Evolutionary conservation across 2,113 vertebrate species (phyloP).

Genomic region (Thymallus thymallus): DNA sequence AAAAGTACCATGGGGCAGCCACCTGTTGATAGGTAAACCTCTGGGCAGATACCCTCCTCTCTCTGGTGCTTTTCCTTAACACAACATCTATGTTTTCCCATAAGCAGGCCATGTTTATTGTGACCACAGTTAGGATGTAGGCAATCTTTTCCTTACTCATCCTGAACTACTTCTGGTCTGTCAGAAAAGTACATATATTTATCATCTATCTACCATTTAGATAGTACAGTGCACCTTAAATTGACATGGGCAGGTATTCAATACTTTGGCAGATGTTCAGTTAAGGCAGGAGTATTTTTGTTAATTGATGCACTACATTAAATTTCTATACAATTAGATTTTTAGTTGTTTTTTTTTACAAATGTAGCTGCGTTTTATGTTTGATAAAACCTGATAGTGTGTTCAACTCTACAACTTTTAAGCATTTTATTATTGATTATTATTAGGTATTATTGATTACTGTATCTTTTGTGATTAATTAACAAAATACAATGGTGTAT

Average conservation of each 20-base stretch:
- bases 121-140: slow-evolving; percentile 38
- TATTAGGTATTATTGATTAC: neutral
- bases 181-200: slow-evolving; percentile 5
- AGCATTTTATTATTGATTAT: slow-evolving; percentile 18
- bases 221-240: neutral
- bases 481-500: neutral
- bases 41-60: slow-evolving; percentile 2
- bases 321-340: neutral
- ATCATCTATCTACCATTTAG: slow-evolving; percentile 36
- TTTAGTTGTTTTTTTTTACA: slow-evolving; percentile 35
- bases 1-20: slow-evolving; percentile 17
- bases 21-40: slow-evolving; percentile 49
- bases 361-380: slow-evolving; percentile 42
- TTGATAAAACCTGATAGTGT: slow-evolving; percentile 41
- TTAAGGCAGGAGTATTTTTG: slow-evolving; percentile 32
- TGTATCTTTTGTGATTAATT: neutral
- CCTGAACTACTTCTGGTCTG: slow-evolving; percentile 6
- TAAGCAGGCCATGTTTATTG: slow-evolving; percentile 40
- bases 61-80: slow-evolving; percentile 30
- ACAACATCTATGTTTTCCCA: slow-evolving; percentile 45
- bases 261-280: neutral
- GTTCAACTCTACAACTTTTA: slow-evolving; percentile 20
- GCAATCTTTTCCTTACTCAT: slow-evolving; percentile 13
- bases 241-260: slow-evolving; percentile 13
- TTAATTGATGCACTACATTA: slow-evolving; percentile 29